Base-by-base conservation (phyloP, 2,797 vertebrate genomes). In the Melanotaenia boesemani region DNA sequence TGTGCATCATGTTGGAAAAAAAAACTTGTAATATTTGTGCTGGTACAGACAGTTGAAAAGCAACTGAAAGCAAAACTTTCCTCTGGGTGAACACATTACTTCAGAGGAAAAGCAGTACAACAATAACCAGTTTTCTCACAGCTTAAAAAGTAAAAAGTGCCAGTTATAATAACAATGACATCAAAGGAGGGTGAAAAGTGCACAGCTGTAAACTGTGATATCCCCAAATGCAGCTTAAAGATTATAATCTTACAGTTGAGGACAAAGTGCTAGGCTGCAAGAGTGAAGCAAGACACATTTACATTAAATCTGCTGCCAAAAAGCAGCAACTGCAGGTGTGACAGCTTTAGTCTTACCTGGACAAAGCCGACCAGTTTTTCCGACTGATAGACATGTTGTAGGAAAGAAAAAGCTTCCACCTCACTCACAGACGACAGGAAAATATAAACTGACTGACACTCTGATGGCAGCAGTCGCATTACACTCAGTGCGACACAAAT, bases 331-430 rank as follows among this genome's bases (percentile, higher is more conserved):
- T n/a, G 30, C 55, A 36, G 24, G 20, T 20, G 6, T 64, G n/a
- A 3, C 7, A 32, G 24, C 13, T 36, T 5, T 24, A 16, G 26
- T 67, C 96, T 94, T 92, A 98, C 98, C 96, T 97, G 92, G 98
- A 98, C 86, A 99, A 91, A 72, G 96, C 95, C 0, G 96, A 97
- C 97, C 97, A 99, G 90, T 96, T 96, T 89, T 96, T 97, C 74
- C 96, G 94, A 90, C 89, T 94, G 5, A 91, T 83, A 41, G 96
- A 95, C 97, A 98, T 98, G 2, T 58, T 83, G 59, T 36, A 12
- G 0, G n/a, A 0, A 2, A 32, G 2, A 20, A 46, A 59, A 22
- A 63, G 54, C 39, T 63, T 52, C 68, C 67, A 41, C 64, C 41
- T 64, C 30, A 22, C 58, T 66, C 30, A 54, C 39, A 50, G 60